Evolutionary conservation across 64 coral and sea anemone species (phyloP).

Genomic region (Orbicella faveolata): DNA sequence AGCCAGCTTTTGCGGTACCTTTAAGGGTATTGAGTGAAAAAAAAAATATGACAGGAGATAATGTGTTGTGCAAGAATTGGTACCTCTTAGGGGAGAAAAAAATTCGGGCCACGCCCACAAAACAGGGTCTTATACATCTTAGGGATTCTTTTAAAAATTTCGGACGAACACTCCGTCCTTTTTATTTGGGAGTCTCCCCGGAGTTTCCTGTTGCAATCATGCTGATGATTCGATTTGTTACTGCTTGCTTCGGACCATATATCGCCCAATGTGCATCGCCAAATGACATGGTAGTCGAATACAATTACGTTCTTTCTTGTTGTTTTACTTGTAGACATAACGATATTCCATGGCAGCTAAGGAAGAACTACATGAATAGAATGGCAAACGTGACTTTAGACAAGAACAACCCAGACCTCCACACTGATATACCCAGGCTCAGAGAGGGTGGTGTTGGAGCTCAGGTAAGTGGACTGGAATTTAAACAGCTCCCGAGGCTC

Average conservation of each 20-base stretch:
- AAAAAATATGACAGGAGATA: no score
- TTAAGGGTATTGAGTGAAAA: no score
- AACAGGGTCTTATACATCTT: background rate
- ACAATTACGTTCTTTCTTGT: background rate
- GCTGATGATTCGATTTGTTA: no score
- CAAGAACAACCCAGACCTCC: constrained; percentile 42
- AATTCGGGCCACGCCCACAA: background rate
- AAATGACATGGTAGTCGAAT: background rate
- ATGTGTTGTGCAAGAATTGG: no score
- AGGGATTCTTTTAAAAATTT: background rate
- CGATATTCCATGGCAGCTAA: constrained; percentile 84
- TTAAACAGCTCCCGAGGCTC: background rate
- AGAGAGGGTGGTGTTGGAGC: constrained; percentile 72
- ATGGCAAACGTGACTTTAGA: constrained; percentile 71
- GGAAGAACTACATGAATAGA: constrained; percentile 57
- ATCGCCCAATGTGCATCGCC: no score
- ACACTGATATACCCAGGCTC: constrained; percentile 85
- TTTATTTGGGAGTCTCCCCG: no score
- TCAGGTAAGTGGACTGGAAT: constrained; percentile 46
- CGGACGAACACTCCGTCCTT: no score
- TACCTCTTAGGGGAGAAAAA: background rate
- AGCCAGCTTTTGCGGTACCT: no score
- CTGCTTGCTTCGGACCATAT: no score
- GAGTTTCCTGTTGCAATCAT: no score
- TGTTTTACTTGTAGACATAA: constrained; percentile 65